Evolutionary conservation across 2,888 invertebrate species (phyloP).

Genomic region (Eupithecia subfuscata): DNA sequence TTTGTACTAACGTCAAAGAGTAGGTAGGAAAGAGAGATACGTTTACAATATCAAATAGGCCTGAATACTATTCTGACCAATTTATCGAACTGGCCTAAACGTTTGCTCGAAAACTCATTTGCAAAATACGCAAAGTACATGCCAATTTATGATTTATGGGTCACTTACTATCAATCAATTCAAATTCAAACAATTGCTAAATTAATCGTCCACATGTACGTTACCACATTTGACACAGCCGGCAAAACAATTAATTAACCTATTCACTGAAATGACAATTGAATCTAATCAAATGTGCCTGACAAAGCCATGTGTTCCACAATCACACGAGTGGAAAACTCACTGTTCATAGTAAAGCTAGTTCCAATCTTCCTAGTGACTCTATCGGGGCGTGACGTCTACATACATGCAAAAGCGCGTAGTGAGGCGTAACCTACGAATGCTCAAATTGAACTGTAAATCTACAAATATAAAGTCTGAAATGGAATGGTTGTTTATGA

Average conservation of each 20-base stretch:
- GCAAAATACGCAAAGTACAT: background rate
- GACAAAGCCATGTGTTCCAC: conserved; percentile 45
- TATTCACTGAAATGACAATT: conserved; percentile 29
- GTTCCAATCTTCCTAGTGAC: conserved; percentile 76
- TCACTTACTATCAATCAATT: background rate
- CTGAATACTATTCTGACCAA: background rate
- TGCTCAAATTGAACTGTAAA: conserved; percentile 16
- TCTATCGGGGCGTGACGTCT: conserved; percentile 75
- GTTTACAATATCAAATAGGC: background rate
- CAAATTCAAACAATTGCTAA: conserved; percentile 3
- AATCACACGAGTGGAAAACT: conserved; percentile 67
- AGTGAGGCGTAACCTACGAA: conserved; percentile 42
- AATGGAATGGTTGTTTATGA: conserved; percentile 22
- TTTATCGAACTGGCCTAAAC: background rate
- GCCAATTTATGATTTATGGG: background rate
- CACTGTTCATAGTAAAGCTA: conserved; percentile 74
- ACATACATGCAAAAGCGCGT: conserved; percentile 66
- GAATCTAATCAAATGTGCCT: conserved; percentile 47
- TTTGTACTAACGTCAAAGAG: background rate
- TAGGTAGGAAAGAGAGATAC: background rate
- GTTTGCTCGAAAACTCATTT: background rate
- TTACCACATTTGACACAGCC: conserved; percentile 25
- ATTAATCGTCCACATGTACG: conserved; percentile 2
- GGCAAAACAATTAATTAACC: conserved; percentile 37
- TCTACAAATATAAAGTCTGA: background rate